Percentiles rank a stretch among this genome's conserved stretches.
Evolutionary conservation across 2,888 invertebrate genomes (phyloP).

Genomic region (Diogma glabrata): DNA sequence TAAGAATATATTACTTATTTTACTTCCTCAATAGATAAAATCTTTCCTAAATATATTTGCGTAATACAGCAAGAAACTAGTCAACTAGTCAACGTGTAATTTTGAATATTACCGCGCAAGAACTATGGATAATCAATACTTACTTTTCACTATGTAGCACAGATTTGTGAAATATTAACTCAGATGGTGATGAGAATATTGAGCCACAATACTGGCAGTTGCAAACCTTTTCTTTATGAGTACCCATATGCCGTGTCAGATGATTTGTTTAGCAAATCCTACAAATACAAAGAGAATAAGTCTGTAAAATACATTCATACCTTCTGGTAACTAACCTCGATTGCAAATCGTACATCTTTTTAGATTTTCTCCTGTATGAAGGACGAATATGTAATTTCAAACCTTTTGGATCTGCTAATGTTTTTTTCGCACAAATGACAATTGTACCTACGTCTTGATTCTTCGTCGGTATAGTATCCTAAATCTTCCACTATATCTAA

Average conservation of each 20-base stretch:
- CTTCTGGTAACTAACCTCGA: conserved; percentile 11
- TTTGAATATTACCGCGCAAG: too few species aligned
- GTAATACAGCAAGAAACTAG: too few species aligned
- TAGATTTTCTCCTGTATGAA: conserved; percentile 17
- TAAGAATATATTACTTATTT: too few species aligned
- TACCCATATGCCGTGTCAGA: conserved; percentile 15
- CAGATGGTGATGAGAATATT: background rate
- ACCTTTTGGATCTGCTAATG: conserved; percentile 15
- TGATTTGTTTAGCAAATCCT: conserved; percentile 17
- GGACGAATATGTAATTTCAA: conserved; percentile 15
- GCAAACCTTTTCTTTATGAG: conserved; percentile 9
- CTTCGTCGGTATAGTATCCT: too few species aligned
- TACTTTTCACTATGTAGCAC: too few species aligned
- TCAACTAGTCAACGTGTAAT: too few species aligned
- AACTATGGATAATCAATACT: background rate
- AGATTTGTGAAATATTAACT: too few species aligned
- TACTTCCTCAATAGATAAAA: too few species aligned
- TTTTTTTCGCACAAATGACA: conserved; percentile 17
- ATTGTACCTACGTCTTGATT: conserved; percentile 12
- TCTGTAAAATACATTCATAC: conserved; percentile 1
- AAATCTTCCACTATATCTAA: too few species aligned
- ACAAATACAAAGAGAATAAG: conserved; percentile 9
- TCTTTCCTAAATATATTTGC: too few species aligned
- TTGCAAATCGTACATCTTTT: conserved; percentile 16
- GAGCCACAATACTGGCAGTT: conserved; percentile 3